These are phyloP conservation scores for Murina feae DNA, from an alignment of 2,113 vertebrate genomes.

Conservation along the genomic window DNA sequence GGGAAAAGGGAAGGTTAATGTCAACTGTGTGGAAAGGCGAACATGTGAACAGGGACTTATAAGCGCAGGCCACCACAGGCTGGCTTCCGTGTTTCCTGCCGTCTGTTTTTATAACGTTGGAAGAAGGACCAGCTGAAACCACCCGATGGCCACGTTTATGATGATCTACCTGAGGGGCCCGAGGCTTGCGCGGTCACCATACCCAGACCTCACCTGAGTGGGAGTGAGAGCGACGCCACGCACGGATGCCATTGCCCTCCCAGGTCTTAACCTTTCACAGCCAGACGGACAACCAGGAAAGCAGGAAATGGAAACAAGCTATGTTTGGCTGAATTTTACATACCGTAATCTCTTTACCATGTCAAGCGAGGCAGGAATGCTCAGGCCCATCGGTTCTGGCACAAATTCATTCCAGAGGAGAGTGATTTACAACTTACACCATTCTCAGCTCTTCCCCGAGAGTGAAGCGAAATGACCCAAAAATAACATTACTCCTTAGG, in stretches of 20 bases:
- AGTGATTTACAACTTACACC: conserved; percentile 83
- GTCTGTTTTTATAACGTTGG: not conserved
- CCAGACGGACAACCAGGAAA: conserved; percentile 67
- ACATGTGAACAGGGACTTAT: not conserved
- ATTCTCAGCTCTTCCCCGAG: conserved; percentile 79
- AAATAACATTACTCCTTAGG: conserved; percentile 83
- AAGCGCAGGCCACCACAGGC: not conserved
- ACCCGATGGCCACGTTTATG: not conserved
- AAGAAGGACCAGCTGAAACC: not conserved
- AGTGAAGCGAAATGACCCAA: conserved; percentile 85
- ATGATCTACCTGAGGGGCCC: not conserved
- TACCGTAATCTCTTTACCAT: conserved; percentile 80
- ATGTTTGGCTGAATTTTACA: conserved; percentile 79
- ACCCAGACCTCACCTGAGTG: conserved; percentile 61
- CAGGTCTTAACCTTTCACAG: conserved; percentile 72
- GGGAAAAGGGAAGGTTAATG: not conserved
- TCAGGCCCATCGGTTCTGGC: conserved; percentile 80
- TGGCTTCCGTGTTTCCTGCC: not conserved
- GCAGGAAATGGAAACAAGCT: conserved; percentile 74
- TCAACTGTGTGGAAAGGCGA: not conserved
- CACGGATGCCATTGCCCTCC: conserved; percentile 53
- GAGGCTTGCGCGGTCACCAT: not conserved
- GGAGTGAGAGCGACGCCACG: conserved; percentile 60
- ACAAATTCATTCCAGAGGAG: conserved; percentile 79
- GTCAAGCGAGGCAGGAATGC: conserved; percentile 80